phyloP scores from a whole-genome alignment of 1,140 invertebrate genomes.

The Cotesia typhae region DNA sequence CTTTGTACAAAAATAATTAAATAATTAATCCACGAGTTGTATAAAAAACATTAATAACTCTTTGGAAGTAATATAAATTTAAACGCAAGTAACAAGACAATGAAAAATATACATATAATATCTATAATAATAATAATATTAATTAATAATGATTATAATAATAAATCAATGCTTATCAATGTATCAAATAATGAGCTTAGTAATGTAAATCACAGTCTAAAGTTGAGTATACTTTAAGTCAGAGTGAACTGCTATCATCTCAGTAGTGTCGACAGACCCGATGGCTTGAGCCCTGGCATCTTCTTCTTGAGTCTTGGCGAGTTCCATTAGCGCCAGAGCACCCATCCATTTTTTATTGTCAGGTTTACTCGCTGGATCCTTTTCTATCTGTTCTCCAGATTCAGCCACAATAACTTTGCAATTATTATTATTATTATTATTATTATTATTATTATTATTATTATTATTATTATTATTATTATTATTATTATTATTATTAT shows the following conservation, averaged over 20 bases:
- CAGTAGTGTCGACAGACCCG: conserved; percentile 40
- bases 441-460: too few relatives aligned
- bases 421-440: too few relatives aligned
- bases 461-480: too few relatives aligned
- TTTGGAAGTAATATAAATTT: neutral
- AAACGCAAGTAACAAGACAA: conserved; percentile 5
- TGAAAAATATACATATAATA: conserved; percentile 8
- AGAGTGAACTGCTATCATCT: conserved; percentile 39
- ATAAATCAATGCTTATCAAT: conserved; percentile 1
- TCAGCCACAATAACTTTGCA: conserved; percentile 40
- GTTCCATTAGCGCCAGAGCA: conserved; percentile 74
- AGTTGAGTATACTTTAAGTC: conserved; percentile 53
- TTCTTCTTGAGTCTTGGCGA: conserved; percentile 64
- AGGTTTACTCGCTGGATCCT: conserved; percentile 44
- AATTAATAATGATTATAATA: neutral
- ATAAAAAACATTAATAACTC: too few relatives aligned
- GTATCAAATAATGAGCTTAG: neutral
- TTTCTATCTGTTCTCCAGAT: conserved; percentile 4
- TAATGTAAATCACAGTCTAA: conserved; percentile 58
- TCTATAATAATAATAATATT: neutral
- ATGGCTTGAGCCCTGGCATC: conserved; percentile 43
- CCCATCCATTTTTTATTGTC: conserved; percentile 70
- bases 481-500: too few relatives aligned
- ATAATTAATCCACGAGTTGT: too few relatives aligned
- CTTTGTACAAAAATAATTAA: too few relatives aligned